Conservation (phyloP, 1,140 invertebrate species). For the Delia radicum region DNA sequence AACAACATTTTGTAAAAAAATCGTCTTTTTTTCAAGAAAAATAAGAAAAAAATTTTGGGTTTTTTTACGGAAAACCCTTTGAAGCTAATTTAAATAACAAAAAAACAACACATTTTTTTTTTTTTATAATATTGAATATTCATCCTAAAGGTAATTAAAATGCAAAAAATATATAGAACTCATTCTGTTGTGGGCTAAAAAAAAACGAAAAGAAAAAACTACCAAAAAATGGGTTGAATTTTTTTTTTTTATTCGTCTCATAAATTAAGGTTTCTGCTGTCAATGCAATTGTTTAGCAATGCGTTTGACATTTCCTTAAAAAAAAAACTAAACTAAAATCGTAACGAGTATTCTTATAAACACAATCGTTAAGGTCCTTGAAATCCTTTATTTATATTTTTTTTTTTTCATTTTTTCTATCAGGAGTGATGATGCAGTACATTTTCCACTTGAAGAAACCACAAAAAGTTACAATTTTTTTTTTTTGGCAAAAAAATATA, state of each 20-base stretch:
- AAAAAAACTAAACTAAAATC: background rate
- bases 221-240: background rate
- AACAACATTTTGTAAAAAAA: background rate
- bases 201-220: too few species aligned
- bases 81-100: background rate
- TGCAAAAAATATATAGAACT: background rate
- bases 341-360: background rate
- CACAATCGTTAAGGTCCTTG: background rate
- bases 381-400: background rate
- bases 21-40: background rate
- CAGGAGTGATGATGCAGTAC: conserved; percentile 47
- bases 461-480: conserved; percentile 41
- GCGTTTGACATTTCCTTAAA: conserved; percentile 4
- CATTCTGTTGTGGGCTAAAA: background rate
- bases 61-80: background rate
- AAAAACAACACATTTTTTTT: background rate
- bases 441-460: conserved; percentile 55
- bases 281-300: background rate
- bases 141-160: background rate
- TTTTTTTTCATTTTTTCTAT: background rate
- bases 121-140: background rate
- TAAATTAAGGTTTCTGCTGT: background rate
- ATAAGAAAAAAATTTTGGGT: background rate
- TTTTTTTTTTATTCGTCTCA: background rate
- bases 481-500: background rate